These are phyloP conservation scores for Thecocarcelia acutangulata DNA, from an alignment of 2,888 invertebrate genomes.

Conservation along the genomic window DNA sequence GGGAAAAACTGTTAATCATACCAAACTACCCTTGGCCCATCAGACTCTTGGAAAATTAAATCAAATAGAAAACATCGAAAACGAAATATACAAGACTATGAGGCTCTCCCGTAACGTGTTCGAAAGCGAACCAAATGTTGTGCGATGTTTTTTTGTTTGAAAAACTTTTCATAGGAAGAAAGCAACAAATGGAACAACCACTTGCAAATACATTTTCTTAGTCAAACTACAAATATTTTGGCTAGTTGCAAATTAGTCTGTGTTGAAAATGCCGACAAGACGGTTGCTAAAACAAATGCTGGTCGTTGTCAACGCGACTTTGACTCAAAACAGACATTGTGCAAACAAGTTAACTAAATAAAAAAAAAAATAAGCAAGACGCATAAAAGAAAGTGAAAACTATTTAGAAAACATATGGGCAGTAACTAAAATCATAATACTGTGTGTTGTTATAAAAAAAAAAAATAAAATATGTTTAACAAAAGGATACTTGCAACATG, in stretches of 20 bases:
- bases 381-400: conserved; percentile 43
- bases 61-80: neutral
- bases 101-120: conserved; percentile 1
- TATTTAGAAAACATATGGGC: neutral
- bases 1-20: conserved; percentile 21
- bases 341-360: neutral
- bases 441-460: neutral
- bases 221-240: conserved; percentile 37
- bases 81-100: neutral
- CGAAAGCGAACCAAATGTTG: conserved; percentile 42
- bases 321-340: too few relatives aligned
- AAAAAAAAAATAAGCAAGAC: conserved; percentile 17
- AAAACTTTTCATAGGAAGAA: neutral
- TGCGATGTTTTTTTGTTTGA: conserved; percentile 57
- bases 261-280: conserved; percentile 69
- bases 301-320: conserved; percentile 39
- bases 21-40: neutral
- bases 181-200: conserved; percentile 26
- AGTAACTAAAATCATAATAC: neutral
- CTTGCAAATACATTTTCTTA: conserved; percentile 30
- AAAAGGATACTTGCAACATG: conserved; percentile 57
- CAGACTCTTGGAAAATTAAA: neutral
- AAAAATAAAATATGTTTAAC: conserved; percentile 22
- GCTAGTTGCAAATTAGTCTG: conserved; percentile 59
- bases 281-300: conserved; percentile 33